Evolutionary conservation across 1,140 invertebrate species (phyloP), one percentile per base, ranked within the genome.

Genomic region (Drepana arcuata): DNA sequence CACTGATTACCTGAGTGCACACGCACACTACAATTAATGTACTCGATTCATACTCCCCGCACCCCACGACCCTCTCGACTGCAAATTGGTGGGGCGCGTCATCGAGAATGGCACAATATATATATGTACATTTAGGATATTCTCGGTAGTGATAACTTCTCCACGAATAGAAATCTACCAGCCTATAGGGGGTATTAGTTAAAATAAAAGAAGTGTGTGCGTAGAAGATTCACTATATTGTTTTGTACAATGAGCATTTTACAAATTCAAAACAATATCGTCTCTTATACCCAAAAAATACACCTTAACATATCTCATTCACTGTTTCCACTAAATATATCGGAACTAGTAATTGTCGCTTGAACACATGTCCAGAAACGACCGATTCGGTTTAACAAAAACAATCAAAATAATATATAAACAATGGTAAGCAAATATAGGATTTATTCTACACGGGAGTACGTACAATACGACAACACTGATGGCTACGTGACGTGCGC

Each of bases 191-290:
- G n/a, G n/a, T n/a, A n/a, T n/a, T n/a, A n/a, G n/a, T n/a, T 26
- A 65, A 61, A 54, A 48, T 59, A 64, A 67, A 11, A 68, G 42
- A 32, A 52, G 40, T 59, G 1, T 45, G 50, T 56, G 60, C 69
- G 65, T 73, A 74, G 69, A 74, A 68, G 58, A 67, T 59, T 65
- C 57, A 66, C 67, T 72, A 65, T 71, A 74, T 67, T 71, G 61
- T 71, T 74, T 69, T 69, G 66, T 67, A 72, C 61, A 71, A 41
- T 49, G 45, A 48, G 29, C 37, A 34, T 18, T 57, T 55, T 50
- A 60, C 56, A 65, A 58, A 64, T 59, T 74, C 63, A 72, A 78
- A 68, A 78, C 70, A 72, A 68, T 71, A 68, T 65, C 43, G 57
- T 49, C 48, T 44, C 46, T 21, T 44, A 56, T 70, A 62, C 59